phyloP scores from a whole-genome alignment of 2,888 invertebrate species.

The Anarsia innoxiella region DNA sequence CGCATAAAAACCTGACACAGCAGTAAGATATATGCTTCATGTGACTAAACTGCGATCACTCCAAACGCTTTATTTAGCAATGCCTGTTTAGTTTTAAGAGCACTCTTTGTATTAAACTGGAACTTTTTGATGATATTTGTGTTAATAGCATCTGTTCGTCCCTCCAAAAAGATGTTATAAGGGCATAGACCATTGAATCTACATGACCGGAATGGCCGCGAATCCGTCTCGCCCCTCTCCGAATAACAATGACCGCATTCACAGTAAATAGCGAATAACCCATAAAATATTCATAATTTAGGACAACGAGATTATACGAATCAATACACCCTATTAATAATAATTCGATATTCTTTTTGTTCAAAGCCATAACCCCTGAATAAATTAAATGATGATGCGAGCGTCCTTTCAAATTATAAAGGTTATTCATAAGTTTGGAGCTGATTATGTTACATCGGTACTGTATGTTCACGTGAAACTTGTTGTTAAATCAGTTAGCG shows the following conservation, averaged over 20 bases:
- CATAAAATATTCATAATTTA: constrained; percentile 60
- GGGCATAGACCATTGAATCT: constrained; percentile 25
- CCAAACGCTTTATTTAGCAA: no score
- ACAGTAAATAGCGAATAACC: constrained; percentile 45
- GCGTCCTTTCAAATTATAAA: constrained; percentile 1
- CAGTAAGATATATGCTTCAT: not conserved
- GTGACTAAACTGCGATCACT: not conserved
- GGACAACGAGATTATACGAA: constrained; percentile 37
- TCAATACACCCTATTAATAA: constrained; percentile 14
- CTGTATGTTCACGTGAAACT: no score
- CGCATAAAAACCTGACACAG: not conserved
- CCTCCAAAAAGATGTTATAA: constrained; percentile 10
- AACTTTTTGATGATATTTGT: no score
- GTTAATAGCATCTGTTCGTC: not conserved
- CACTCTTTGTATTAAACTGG: no score
- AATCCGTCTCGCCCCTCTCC: constrained; percentile 26
- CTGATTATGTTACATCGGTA: no score
- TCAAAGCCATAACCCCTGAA: constrained; percentile 15
- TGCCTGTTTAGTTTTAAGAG: no score
- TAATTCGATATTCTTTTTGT: constrained; percentile 15
- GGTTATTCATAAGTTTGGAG: constrained; percentile 16
- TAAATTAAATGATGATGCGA: constrained; percentile 6
- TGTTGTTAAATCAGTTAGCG: no score
- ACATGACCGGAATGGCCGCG: constrained; percentile 39
- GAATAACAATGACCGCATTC: constrained; percentile 53